These are phyloP conservation scores for Idaea biselata DNA, from an alignment of 2,888 invertebrate genomes.

Conservation along the genomic window DNA sequence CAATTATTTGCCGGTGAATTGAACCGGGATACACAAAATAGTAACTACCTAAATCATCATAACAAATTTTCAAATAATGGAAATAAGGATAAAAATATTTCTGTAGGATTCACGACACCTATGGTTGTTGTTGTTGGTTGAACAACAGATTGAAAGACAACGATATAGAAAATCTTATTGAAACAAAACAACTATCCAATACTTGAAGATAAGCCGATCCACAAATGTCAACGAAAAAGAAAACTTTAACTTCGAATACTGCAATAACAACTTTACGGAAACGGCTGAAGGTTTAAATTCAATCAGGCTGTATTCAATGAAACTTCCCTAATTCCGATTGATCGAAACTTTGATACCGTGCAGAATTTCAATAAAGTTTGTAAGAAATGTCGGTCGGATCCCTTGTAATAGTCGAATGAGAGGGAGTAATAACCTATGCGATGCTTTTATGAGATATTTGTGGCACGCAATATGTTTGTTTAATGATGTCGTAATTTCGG, in stretches of 20 bases:
- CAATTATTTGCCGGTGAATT: too few relatives aligned
- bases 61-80: background rate
- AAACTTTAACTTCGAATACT: constrained; percentile 24
- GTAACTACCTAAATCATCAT: too few relatives aligned
- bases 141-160: background rate
- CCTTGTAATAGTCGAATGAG: constrained; percentile 45
- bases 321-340: constrained; percentile 32
- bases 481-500: constrained; percentile 55
- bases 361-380: constrained; percentile 74
- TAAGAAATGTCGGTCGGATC: constrained; percentile 55
- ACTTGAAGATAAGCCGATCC: constrained; percentile 29
- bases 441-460: constrained; percentile 67
- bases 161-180: background rate
- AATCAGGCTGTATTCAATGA: constrained; percentile 23
- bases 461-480: constrained; percentile 65
- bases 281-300: constrained; percentile 16
- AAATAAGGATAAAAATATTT: background rate
- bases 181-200: constrained; percentile 22
- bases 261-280: constrained; percentile 23
- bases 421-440: constrained; percentile 58
- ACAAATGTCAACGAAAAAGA: constrained; percentile 21
- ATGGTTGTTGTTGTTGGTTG: background rate
- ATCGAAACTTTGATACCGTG: constrained; percentile 55
- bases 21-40: too few relatives aligned
- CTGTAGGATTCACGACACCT: background rate